These are phyloP conservation scores for Monomorium pharaonis DNA, from an alignment of 1,140 invertebrate genomes.

Conservation along the genomic window DNA sequence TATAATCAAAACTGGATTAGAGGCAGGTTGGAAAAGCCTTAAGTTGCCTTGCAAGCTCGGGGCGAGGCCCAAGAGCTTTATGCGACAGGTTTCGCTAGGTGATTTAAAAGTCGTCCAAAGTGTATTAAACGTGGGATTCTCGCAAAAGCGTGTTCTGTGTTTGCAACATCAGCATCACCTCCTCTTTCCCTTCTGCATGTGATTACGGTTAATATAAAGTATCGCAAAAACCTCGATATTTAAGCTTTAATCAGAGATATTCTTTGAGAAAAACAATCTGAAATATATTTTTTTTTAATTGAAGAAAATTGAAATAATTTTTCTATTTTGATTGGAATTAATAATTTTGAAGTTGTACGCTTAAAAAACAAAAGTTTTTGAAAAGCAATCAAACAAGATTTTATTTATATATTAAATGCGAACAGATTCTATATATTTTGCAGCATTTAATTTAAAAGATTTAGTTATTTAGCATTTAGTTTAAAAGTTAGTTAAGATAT, in stretches of 20 bases:
- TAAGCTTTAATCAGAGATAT: background rate
- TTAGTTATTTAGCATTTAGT: no score
- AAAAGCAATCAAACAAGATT: background rate
- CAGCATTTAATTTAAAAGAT: background rate
- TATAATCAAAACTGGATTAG: constrained; percentile 76
- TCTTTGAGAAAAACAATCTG: background rate
- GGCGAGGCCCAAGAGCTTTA: constrained; percentile 30
- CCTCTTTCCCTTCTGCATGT: background rate
- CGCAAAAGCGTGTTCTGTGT: constrained; percentile 23
- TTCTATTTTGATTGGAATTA: no score
- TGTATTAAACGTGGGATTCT: constrained; percentile 57
- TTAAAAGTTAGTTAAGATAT: no score
- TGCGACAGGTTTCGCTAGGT: constrained; percentile 49
- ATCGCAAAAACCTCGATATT: background rate
- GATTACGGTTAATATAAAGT: constrained; percentile 29
- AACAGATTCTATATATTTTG: background rate
- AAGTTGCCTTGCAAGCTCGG: constrained; percentile 59
- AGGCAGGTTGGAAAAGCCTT: constrained; percentile 71
- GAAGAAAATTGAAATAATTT: background rate
- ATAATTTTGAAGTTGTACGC: background rate
- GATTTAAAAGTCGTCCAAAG: constrained; percentile 70
- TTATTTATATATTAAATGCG: background rate
- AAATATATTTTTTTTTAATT: background rate
- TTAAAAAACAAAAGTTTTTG: background rate
- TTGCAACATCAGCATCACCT: background rate